Percentiles rank a stretch among this genome's conserved stretches.
Conservation (phyloP, 2,888 invertebrate species). For the Eumerus sabulonum region DNA sequence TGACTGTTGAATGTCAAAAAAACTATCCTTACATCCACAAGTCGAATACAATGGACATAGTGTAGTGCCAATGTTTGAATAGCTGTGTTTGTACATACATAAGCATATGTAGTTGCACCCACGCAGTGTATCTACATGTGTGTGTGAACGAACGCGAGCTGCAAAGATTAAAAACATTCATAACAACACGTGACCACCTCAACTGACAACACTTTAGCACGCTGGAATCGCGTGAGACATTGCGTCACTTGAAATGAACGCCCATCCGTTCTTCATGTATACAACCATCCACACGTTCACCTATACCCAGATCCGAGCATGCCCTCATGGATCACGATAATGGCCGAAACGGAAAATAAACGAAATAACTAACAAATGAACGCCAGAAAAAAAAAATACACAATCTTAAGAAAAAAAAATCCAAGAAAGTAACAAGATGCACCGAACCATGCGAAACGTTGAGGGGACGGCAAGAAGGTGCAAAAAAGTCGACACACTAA, state of each 20-base stretch:
- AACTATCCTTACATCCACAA: no score
- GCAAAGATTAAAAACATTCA: constrained; percentile 30
- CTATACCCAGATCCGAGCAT: constrained; percentile 10
- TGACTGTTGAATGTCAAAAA: no score
- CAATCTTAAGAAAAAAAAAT: constrained; percentile 47
- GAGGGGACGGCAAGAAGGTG: no score
- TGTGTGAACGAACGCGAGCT: constrained; percentile 6
- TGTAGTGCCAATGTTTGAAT: no score
- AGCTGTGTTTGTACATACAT: neutral
- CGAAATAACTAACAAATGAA: constrained; percentile 38
- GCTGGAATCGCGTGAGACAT: constrained; percentile 78
- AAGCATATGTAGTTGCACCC: neutral
- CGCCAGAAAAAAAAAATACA: constrained; percentile 57
- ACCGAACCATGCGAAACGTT: no score
- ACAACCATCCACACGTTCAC: neutral
- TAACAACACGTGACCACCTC: constrained; percentile 75
- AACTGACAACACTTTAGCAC: constrained; percentile 73
- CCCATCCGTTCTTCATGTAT: constrained; percentile 60
- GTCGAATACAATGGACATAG: no score
- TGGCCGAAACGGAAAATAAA: constrained; percentile 56
- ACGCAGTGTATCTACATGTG: constrained; percentile 16
- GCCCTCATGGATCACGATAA: constrained; percentile 36
- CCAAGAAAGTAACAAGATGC: no score
- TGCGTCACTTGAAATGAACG: constrained; percentile 77
- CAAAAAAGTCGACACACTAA: constrained; percentile 19